Evolutionary conservation across 2,888 invertebrate species (phyloP).

Genomic region (Cerastis rubricosa): DNA sequence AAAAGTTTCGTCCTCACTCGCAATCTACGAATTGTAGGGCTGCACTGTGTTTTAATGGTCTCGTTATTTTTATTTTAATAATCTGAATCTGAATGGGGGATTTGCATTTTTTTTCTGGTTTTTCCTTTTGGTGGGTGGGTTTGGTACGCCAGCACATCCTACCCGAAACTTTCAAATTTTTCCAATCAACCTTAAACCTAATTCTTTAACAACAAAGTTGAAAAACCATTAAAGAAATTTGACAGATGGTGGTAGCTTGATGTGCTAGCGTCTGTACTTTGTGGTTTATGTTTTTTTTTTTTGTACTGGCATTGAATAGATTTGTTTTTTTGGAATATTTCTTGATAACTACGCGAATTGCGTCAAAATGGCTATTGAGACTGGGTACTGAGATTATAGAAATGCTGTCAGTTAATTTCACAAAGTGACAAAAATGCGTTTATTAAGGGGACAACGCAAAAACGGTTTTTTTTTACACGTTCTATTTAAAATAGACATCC

Average conservation of each 20-base stretch:
- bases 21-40: constrained; percentile 77
- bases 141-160: no score
- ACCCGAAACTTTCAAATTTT: no score
- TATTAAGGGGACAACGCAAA: not conserved
- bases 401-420: not conserved
- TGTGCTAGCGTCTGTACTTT: no score
- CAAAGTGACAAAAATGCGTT: not conserved
- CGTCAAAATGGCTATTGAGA: not conserved
- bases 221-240: no score
- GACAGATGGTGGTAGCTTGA: no score
- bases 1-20: constrained; percentile 82
- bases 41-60: constrained; percentile 66
- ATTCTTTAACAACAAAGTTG: no score
- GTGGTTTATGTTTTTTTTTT: not conserved
- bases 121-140: not conserved
- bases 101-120: not conserved
- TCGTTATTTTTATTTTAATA: constrained; percentile 59
- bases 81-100: constrained; percentile 20
- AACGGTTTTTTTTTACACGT: not conserved
- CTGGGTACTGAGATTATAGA: not conserved
- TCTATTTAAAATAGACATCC: not conserved
- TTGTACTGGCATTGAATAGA: no score
- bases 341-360: not conserved
- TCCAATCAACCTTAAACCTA: no score
- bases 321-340: not conserved